A percentile compares a stretch with the other conserved stretches of the same genome.
These are phyloP conservation scores for Tachina fera DNA, from an alignment of 2,888 invertebrate genomes.

Conservation along the genomic window DNA sequence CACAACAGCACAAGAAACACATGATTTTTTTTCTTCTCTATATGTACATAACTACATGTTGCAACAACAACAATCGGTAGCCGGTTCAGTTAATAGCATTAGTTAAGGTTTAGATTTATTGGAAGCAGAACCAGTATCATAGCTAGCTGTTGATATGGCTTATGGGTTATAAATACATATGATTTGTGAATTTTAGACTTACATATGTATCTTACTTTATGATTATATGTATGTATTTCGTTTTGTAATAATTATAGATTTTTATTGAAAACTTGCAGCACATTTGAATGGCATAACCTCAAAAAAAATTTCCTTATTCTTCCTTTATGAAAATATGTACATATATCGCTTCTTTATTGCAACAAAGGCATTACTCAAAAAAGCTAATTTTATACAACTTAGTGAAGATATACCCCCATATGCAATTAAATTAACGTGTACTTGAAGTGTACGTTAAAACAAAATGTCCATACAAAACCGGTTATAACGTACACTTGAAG, in stretches of 20 bases:
- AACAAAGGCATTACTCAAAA: too few relatives aligned
- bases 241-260: neutral
- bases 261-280: conserved; percentile 60
- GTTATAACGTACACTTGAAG: too few relatives aligned
- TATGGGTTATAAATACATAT: conserved; percentile 41
- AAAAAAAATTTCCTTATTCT: conserved; percentile 10
- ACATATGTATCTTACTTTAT: neutral
- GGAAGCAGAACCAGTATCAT: conserved; percentile 5
- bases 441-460: too few relatives aligned
- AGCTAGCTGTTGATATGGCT: conserved; percentile 38
- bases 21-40: neutral
- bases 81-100: conserved; percentile 62
- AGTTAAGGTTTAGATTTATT: conserved; percentile 33
- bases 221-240: neutral
- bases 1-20: conserved; percentile 8
- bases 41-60: conserved; percentile 13
- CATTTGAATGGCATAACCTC: conserved; percentile 52
- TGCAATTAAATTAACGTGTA: too few relatives aligned
- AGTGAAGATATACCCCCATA: too few relatives aligned
- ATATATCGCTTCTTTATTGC: neutral
- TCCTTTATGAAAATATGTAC: neutral
- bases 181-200: neutral
- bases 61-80: conserved; percentile 42
- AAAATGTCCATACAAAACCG: too few relatives aligned
- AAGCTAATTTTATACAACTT: too few relatives aligned